A percentile compares a stretch with the other conserved stretches of the same genome.
phyloP scores from a whole-genome alignment of 2,888 invertebrate genomes.

The Acanthosepion lycidas region DNA sequence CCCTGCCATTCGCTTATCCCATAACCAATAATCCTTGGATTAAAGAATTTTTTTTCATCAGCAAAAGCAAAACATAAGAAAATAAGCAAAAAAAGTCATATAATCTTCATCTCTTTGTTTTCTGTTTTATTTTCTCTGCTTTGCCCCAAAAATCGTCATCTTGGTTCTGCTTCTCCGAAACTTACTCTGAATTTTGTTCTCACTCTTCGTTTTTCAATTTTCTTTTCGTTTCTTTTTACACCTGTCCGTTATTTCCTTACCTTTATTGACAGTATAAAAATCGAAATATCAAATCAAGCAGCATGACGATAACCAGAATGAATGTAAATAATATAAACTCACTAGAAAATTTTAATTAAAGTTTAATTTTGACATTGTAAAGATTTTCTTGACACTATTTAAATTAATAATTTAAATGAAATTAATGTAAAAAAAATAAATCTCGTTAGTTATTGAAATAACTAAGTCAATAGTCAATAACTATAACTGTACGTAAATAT shows the following conservation, averaged over 20 bases:
- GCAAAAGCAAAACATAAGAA: not conserved
- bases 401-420: not conserved
- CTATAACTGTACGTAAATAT: no score
- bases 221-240: no score
- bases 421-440: not conserved
- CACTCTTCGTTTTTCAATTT: not conserved
- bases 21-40: not conserved
- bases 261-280: not conserved
- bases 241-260: no score
- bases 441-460: not conserved
- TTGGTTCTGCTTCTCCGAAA: not conserved
- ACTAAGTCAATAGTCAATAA: no score
- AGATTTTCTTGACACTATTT: not conserved
- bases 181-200: not conserved
- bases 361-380: not conserved
- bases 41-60: not conserved
- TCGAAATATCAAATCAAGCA: not conserved
- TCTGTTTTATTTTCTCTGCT: not conserved
- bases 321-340: not conserved
- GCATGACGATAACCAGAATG: not conserved
- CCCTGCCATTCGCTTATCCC: not conserved
- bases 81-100: not conserved
- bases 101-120: not conserved
- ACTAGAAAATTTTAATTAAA: not conserved
- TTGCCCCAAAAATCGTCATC: not conserved